phyloP scores from a whole-genome alignment of 2,888 invertebrate genomes.

The Proisotoma minuta region DNA sequence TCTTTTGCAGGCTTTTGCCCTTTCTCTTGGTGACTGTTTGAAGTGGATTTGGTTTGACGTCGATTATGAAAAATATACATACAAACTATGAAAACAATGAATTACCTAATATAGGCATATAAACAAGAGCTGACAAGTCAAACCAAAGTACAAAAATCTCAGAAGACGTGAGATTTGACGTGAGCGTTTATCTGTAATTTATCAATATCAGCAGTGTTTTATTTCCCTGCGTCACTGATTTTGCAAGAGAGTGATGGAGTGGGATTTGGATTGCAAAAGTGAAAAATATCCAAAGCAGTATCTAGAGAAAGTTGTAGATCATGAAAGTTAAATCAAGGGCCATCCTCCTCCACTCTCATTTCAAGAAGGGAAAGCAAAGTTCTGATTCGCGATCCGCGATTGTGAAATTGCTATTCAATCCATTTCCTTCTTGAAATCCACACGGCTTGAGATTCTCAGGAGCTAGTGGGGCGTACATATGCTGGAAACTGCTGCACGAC shows the following conservation, averaged over 20 bases:
- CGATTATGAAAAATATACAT: too few species aligned
- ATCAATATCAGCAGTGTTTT: neutral
- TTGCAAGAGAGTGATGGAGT: conserved; percentile 1
- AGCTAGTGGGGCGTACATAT: too few species aligned
- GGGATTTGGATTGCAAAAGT: neutral
- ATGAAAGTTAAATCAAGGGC: neutral
- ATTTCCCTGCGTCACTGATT: conserved; percentile 2
- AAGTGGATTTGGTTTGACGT: too few species aligned
- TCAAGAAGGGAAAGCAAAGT: neutral
- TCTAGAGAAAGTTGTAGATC: neutral
- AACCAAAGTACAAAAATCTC: too few species aligned
- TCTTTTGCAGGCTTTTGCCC: too few species aligned
- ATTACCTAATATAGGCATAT: too few species aligned
- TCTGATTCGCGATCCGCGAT: conserved; percentile 1
- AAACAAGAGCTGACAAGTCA: too few species aligned
- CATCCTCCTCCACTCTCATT: neutral
- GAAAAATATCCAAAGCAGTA: conserved; percentile 4
- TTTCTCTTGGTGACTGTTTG: too few species aligned
- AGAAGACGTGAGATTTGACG: neutral
- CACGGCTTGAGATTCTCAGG: too few species aligned
- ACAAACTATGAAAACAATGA: too few species aligned
- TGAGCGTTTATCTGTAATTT: neutral
- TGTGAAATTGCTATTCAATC: conserved; percentile 4
- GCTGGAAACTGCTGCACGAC: neutral
- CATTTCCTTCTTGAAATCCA: neutral